Percentiles rank a stretch among this genome's conserved stretches.
Evolutionary conservation across 2,888 invertebrate genomes (phyloP).

Genomic region (Griposia aprilina): DNA sequence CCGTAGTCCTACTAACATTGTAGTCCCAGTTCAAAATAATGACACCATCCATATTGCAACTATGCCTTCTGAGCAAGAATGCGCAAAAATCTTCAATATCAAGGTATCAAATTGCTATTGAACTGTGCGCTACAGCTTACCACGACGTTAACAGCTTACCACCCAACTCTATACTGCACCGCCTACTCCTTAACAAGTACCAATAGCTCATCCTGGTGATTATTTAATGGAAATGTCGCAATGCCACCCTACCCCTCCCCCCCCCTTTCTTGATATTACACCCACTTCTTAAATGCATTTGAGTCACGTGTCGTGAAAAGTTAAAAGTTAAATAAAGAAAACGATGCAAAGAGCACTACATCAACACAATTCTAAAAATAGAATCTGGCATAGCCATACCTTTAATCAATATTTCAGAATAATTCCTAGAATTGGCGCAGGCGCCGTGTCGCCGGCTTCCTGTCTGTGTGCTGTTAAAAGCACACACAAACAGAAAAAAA

Average conservation of each 20-base stretch:
- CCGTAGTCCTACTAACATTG: background rate
- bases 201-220: background rate
- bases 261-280: no score
- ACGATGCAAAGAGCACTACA: background rate
- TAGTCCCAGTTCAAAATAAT: conserved; percentile 9
- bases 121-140: background rate
- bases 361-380: background rate
- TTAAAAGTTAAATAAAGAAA: background rate
- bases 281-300: background rate
- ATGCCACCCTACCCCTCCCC: background rate
- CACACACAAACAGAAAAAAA: background rate
- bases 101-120: background rate
- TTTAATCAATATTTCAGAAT: background rate
- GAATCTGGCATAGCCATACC: background rate
- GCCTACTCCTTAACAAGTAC: background rate
- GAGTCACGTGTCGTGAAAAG: background rate
- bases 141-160: no score
- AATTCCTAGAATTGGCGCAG: conserved; percentile 11
- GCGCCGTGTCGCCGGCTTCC: background rate
- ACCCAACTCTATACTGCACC: background rate
- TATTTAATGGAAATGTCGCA: background rate
- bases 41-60: conserved; percentile 20
- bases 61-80: background rate
- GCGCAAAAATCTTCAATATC: background rate
- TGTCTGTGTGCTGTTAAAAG: conserved; percentile 1